phyloP scores from a whole-genome alignment of 2,797 vertebrate genomes.

The Darevskia nairensis region DNA sequence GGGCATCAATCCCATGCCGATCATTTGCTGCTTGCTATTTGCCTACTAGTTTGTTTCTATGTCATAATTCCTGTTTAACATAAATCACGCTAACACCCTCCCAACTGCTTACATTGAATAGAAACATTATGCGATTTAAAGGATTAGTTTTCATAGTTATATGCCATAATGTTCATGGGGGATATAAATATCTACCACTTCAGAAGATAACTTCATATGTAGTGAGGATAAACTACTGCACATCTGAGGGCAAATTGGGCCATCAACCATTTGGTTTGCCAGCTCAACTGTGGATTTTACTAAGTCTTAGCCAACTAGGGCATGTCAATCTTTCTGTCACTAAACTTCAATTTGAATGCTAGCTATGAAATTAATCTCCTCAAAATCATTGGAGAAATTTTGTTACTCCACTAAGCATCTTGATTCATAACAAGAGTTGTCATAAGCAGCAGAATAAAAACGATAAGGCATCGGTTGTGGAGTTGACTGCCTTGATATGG shows the following conservation, averaged over 20 bases:
- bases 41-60: not conserved
- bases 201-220: constrained; percentile 18
- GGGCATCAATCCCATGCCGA: not conserved
- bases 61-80: not conserved
- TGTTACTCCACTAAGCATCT: constrained; percentile 23
- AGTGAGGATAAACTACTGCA: not conserved
- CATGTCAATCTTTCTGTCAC: constrained; percentile 27
- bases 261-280: constrained; percentile 24
- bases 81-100: not conserved
- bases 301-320: constrained; percentile 36
- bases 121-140: constrained; percentile 25
- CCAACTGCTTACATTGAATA: constrained; percentile 9
- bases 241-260: constrained; percentile 30
- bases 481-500: not conserved
- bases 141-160: constrained; percentile 25
- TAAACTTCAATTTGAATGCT: constrained; percentile 17
- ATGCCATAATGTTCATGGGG: constrained; percentile 1
- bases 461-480: not conserved
- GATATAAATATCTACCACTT: constrained; percentile 33
- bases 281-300: constrained; percentile 41
- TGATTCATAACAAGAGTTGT: not conserved
- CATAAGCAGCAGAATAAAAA: constrained; percentile 16
- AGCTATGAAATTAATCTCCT: constrained; percentile 45
- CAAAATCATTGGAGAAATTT: not conserved
- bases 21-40: not conserved